Percentiles rank a stretch among this genome's conserved stretches.
Conservation (phyloP, 1,140 invertebrate genomes). For the Drosophila orena region DNA sequence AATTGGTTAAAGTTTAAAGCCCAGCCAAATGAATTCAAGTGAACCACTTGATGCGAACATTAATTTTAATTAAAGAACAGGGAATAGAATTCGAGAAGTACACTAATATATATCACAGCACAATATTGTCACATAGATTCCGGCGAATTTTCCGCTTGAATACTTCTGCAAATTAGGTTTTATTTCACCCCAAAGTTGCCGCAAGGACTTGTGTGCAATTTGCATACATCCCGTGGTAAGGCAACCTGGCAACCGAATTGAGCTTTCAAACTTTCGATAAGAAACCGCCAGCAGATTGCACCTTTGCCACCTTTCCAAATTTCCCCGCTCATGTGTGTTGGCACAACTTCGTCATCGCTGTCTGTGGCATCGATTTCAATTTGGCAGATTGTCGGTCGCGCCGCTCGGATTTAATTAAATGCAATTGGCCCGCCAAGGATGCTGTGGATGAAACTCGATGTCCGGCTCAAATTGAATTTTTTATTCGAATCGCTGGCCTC, state of each 20-base stretch:
- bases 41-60: neutral
- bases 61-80: neutral
- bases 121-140: neutral
- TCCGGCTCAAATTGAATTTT: conserved; percentile 35
- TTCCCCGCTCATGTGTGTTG: neutral
- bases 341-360: conserved; percentile 17
- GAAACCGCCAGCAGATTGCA: conserved; percentile 35
- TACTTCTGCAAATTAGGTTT: conserved; percentile 19
- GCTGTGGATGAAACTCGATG: conserved; percentile 20
- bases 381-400: conserved; percentile 13
- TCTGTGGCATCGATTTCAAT: conserved; percentile 36
- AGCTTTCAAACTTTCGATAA: conserved; percentile 33
- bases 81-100: too few species aligned
- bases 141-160: conserved; percentile 2
- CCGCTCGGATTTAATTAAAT: conserved; percentile 49
- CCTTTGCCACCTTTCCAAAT: neutral
- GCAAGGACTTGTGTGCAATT: conserved; percentile 39
- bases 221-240: conserved; percentile 40
- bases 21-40: neutral
- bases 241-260: conserved; percentile 24
- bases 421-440: conserved; percentile 22
- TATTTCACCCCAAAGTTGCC: conserved; percentile 24
- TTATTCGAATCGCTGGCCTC: conserved; percentile 11
- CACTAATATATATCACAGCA: too few species aligned
- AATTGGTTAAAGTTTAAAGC: neutral